Evolutionary conservation across 2,888 invertebrate species (phyloP), one percentile per base, ranked within the genome.

Genomic region (Entomobrya proxima): DNA sequence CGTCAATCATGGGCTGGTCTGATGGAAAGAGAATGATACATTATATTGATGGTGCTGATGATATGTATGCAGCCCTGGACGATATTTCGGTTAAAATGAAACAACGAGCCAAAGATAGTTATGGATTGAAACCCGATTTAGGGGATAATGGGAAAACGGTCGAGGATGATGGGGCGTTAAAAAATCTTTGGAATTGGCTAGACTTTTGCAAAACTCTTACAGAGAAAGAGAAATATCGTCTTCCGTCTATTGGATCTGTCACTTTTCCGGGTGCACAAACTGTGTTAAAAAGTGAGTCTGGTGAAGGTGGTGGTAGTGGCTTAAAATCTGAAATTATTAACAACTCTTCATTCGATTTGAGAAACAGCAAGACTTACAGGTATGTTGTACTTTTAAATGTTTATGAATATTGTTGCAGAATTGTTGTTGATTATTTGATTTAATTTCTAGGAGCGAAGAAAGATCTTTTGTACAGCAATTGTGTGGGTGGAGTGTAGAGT

Each of bases 401-500:
- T 52, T 4, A 4, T 47, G 47, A 47, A 47, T 15, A 47, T 11
- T 15, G 13, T 15, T 15, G 9, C 15, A n/a, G 47, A 4, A 1
- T 5, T n/a, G 24, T 24, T 2, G 13, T 9, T 55, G 13, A 55
- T 27, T 55, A 15, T 52, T 18, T 18, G 18, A 21, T 52, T 18
- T 52, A 21, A 4, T 79, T 82, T 91, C 27, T 81, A 95, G 95
- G 91, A 95, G 95, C 89, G 94, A 94, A 74, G 95, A 96, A 91
- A 94, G 97, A 87, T 95, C 95, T 89, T 94, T 95, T 91, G 96
- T 96, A 0, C 93, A 98, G 87, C 95, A 95, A 91, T 93, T 98
- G 87, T 98, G 98, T 93, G 97, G 97, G 24, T 98, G 98, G 98
- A 94, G 95, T 87, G 95, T 95, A 92, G 96, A 97, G 89, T 95